Evolutionary conservation across 2,797 vertebrate species (phyloP).

Genomic region (Rhadinocentrus ornatus): DNA sequence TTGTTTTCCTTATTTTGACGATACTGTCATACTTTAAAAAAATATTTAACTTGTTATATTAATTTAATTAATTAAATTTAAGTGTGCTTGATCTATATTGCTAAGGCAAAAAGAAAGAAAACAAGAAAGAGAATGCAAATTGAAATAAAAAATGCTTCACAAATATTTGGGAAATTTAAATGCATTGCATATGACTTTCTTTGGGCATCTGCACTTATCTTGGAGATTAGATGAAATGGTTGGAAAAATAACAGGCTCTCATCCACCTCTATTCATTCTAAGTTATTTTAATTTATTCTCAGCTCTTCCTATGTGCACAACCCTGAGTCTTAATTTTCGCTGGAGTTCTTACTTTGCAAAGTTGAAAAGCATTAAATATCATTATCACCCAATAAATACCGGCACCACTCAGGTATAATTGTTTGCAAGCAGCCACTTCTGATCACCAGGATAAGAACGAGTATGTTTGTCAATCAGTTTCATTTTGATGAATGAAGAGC

Average conservation of each 20-base stretch:
- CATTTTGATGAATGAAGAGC: conserved; percentile 35
- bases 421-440: conserved; percentile 20
- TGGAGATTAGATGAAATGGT: conserved; percentile 15
- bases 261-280: conserved; percentile 7
- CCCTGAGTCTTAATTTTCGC: conserved; percentile 17
- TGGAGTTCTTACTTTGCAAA: conserved; percentile 14
- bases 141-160: background rate
- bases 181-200: conserved; percentile 15
- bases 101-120: background rate
- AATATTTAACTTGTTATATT: background rate
- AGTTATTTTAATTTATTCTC: conserved; percentile 18
- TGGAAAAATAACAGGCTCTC: conserved; percentile 8
- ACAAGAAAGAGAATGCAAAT: background rate
- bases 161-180: background rate
- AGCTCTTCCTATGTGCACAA: conserved; percentile 9
- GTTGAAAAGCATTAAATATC: conserved; percentile 29
- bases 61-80: background rate
- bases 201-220: conserved; percentile 18
- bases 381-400: conserved; percentile 11
- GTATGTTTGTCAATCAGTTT: conserved; percentile 26
- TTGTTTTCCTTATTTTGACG: background rate
- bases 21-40: background rate
- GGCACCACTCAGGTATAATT: background rate
- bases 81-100: background rate
- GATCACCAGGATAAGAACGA: conserved; percentile 14